These are phyloP conservation scores for Gymnocypris eckloni DNA, from an alignment of 2,797 vertebrate genomes.

Conservation along the genomic window DNA sequence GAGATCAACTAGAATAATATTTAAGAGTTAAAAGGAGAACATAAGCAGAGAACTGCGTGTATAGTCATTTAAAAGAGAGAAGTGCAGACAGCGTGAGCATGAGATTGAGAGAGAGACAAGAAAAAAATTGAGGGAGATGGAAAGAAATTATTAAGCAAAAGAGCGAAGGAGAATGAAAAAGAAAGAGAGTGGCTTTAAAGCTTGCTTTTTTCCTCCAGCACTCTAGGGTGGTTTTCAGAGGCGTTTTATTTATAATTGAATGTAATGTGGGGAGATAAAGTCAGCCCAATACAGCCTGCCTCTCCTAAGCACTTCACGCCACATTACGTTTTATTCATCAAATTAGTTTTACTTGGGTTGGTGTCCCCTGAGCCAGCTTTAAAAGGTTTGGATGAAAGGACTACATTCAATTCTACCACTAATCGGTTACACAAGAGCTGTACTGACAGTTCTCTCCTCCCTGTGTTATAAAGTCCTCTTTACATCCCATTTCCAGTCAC, in stretches of 20 bases:
- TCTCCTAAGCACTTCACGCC: conserved; percentile 76
- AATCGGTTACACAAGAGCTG: conserved; percentile 77
- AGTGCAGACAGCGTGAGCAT: conserved; percentile 15
- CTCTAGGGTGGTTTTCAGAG: conserved; percentile 72
- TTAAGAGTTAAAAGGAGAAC: conserved; percentile 20
- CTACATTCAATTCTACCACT: conserved; percentile 78
- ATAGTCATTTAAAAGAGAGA: conserved; percentile 3
- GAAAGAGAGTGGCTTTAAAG: conserved; percentile 64
- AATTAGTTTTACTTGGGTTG: conserved; percentile 79
- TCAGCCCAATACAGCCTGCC: conserved; percentile 63
- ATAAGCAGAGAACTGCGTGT: not conserved
- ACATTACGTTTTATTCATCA: conserved; percentile 81
- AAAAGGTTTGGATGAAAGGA: conserved; percentile 80
- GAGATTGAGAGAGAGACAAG: conserved; percentile 12
- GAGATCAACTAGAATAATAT: conserved; percentile 38
- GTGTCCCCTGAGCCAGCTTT: conserved; percentile 77
- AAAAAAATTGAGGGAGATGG: not conserved
- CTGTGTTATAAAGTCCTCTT: conserved; percentile 57
- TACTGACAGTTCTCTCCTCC: conserved; percentile 69
- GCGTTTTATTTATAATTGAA: conserved; percentile 81
- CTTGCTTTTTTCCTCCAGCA: conserved; percentile 66
- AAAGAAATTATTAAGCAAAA: conserved; percentile 21
- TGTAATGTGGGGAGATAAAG: conserved; percentile 77
- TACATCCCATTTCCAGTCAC: conserved; percentile 49
- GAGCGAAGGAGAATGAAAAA: not conserved